Conservation (phyloP, 2,888 invertebrate genomes). For the Pelosia muscerda region DNA sequence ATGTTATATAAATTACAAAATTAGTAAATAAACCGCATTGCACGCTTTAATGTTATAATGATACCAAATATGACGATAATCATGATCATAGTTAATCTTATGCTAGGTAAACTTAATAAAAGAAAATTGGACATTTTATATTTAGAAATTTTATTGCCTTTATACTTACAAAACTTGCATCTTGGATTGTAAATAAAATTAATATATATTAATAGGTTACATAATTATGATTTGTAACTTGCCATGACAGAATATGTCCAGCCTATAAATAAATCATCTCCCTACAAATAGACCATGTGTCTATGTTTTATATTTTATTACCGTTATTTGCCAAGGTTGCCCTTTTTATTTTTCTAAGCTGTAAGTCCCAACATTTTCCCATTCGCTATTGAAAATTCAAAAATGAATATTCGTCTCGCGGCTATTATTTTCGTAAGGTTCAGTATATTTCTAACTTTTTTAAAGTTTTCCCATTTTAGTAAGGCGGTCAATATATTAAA, state of each 20-base stretch:
- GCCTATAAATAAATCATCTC: background rate
- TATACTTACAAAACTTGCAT: constrained; percentile 11
- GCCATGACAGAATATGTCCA: background rate
- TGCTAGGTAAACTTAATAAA: constrained; percentile 1
- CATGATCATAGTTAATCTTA: background rate
- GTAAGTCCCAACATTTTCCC: background rate
- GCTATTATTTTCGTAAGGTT: background rate
- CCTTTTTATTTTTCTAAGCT: background rate
- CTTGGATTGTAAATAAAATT: background rate
- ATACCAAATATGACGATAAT: constrained; percentile 7
- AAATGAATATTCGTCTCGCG: background rate
- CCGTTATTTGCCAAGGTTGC: background rate
- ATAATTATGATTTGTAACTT: background rate
- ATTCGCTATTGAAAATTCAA: background rate
- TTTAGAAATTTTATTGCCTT: constrained; percentile 6
- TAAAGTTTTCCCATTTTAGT: background rate
- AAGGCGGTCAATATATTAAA: background rate
- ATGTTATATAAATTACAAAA: constrained; percentile 6
- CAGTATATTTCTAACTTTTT: background rate
- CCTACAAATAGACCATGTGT: background rate
- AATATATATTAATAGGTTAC: background rate
- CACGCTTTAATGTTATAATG: constrained; percentile 10
- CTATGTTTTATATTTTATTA: background rate
- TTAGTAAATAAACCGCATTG: constrained; percentile 2
- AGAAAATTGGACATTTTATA: constrained; percentile 7